Evolutionary conservation across 2,888 invertebrate species (phyloP), one percentile per base, ranked within the genome.

Genomic region (Automeris io): DNA sequence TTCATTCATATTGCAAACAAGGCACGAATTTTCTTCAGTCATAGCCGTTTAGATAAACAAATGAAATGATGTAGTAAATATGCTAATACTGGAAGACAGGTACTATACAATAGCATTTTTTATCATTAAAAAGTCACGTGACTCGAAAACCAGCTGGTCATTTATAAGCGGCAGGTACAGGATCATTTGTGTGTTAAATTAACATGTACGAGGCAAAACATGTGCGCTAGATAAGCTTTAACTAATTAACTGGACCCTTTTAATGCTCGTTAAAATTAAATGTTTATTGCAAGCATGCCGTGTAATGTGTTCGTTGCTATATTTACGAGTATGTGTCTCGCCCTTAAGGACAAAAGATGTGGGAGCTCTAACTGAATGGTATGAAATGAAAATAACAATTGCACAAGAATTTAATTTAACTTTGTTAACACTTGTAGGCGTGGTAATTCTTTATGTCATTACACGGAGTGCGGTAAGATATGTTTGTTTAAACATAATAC

Each of bases 231-330:
- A 71, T 70, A 68, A 68, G 60, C 54, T 51, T 37, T 56, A 53
- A 61, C 68, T 70, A 70, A 72, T 70, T 72, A 70, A 68, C 64
- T 68, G 57, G 57, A 57, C 59, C 70, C 70, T 62, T 68, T 69
- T 62, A 64, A 68, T 52, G 61, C 57, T 68, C 64, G 63, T 70
- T 70, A 70, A 66, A 70, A 67, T 70, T 63, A 63, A 62, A 70
- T 58, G 61, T 37, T n/a, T 6, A n/a, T 18, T 19, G 13, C 13
- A 5, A 18, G 31, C 12, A 18, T 23, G 18, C 16, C 18, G 16
- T 37, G 23, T 37, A 32, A 22, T 23, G 23, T 18, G 23, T 33
- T 25, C 9, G 34, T 34, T 16, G 5, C n/a, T 16, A 6, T 23
- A 23, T 34, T 34, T 9, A 29, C 16, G 16, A 13, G 34, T 8